These are phyloP conservation scores for Drosophila navojoa DNA, from an alignment of 1,140 invertebrate species.

Conservation along the genomic window DNA sequence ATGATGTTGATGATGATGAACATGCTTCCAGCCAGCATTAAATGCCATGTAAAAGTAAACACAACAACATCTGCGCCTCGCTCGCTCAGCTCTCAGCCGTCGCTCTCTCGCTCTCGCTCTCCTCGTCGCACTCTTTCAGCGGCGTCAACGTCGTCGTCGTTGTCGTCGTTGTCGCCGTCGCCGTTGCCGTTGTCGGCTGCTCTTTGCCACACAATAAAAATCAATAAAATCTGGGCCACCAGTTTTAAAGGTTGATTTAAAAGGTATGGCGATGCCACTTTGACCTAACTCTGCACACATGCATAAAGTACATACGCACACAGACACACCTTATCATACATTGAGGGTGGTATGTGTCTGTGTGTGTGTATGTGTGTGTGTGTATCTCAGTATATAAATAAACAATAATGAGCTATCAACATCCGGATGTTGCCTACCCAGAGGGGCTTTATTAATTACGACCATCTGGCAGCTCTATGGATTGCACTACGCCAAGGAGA, in stretches of 20 bases:
- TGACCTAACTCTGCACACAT: slow-evolving; percentile 33
- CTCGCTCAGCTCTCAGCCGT: slow-evolving; percentile 3
- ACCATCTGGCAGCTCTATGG: slow-evolving; percentile 31
- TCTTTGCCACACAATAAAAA: slow-evolving; percentile 56
- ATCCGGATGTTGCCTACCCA: slow-evolving; percentile 22
- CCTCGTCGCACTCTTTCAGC: slow-evolving; percentile 21
- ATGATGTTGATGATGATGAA: slow-evolving; percentile 12
- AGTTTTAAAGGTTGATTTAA: slow-evolving; percentile 77
- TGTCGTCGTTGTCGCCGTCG: slow-evolving; percentile 5
- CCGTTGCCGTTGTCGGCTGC: slow-evolving; percentile 1
- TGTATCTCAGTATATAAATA: slow-evolving; percentile 26
- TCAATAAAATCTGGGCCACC: slow-evolving; percentile 77
- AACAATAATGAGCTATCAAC: slow-evolving; percentile 40
- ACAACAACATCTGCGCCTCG: slow-evolving; percentile 25
- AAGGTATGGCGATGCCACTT: slow-evolving; percentile 50
- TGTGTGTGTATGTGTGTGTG: background rate
- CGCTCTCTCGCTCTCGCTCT: too few species aligned
- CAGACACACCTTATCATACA: background rate
- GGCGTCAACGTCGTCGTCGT: background rate
- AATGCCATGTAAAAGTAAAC: slow-evolving; percentile 26
- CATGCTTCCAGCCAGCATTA: slow-evolving; percentile 22
- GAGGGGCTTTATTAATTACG: slow-evolving; percentile 28
- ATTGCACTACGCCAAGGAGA: slow-evolving; percentile 5
- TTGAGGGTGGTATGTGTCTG: background rate
- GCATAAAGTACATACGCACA: slow-evolving; percentile 2